Conservation (phyloP, 2,113 vertebrate genomes). For the Trichechus manatus region DNA sequence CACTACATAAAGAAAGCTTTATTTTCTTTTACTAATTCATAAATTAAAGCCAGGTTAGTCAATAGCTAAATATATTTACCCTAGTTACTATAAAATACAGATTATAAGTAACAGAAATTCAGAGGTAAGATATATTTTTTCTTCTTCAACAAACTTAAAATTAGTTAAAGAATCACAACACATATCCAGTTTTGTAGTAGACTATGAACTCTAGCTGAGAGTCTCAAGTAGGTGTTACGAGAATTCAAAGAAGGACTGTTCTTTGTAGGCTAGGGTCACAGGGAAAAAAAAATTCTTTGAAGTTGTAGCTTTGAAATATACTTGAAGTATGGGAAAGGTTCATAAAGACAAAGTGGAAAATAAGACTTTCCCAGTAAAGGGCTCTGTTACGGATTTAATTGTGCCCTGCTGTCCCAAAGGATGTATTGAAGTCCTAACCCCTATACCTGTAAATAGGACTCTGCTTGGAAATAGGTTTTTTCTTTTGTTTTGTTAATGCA, state of each 20-base stretch:
- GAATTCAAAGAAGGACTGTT: neutral
- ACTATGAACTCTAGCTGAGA: no score
- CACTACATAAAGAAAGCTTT: neutral
- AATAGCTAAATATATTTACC: neutral
- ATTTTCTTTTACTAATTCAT: neutral
- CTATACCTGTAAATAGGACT: neutral
- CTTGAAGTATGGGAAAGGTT: neutral
- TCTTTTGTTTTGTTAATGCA: neutral
- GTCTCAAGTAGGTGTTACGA: neutral
- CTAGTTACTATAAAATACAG: neutral
- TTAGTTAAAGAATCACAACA: neutral
- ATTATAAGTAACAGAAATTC: neutral
- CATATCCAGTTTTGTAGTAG: accelerated
- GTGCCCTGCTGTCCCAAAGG: neutral
- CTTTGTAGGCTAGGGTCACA: neutral
- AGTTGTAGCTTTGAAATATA: neutral
- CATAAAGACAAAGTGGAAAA: no score
- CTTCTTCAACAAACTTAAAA: neutral
- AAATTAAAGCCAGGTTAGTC: neutral
- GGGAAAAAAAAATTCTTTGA: neutral
- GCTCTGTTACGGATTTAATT: neutral
- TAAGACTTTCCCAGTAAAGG: neutral
- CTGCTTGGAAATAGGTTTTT: neutral
- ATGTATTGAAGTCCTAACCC: neutral
- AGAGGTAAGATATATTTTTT: neutral